A percentile compares a stretch with the other conserved stretches of the same genome.
Conservation (phyloP, 2,797 vertebrate species). For the Anguilla marmorata region DNA sequence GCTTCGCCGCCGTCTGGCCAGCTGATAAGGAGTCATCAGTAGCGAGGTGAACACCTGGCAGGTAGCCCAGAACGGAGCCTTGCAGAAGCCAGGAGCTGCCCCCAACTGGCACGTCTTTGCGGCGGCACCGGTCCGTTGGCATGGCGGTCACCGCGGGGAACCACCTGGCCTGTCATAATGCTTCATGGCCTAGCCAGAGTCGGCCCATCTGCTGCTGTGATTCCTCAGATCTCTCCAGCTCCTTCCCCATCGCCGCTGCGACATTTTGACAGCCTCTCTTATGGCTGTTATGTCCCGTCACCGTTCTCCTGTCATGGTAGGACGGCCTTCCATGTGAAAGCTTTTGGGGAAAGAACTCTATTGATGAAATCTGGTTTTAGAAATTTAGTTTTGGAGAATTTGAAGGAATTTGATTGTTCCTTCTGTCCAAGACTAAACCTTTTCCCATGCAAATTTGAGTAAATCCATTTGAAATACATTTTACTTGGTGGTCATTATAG, state of each 20-base stretch:
- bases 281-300: not conserved
- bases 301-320: not conserved
- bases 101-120: not conserved
- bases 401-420: not conserved
- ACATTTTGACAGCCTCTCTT: not conserved
- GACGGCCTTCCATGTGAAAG: not conserved
- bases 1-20: not conserved
- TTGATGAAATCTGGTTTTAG: not conserved
- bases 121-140: not conserved
- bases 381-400: not conserved
- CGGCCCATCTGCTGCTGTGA: conserved; percentile 8
- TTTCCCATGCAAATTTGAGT: not conserved
- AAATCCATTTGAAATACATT: not conserved
- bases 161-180: conserved; percentile 23
- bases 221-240: not conserved
- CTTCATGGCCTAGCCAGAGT: not conserved
- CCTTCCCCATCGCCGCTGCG: not conserved
- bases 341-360: not conserved
- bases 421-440: not conserved
- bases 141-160: conserved; percentile 3
- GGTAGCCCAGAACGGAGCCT: not conserved
- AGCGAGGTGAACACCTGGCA: not conserved
- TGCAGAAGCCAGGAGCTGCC: not conserved
- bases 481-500: not conserved
- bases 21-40: not conserved